phyloP scores from a whole-genome alignment of 1,140 invertebrate species.

The Acromyrmex charruanus region DNA sequence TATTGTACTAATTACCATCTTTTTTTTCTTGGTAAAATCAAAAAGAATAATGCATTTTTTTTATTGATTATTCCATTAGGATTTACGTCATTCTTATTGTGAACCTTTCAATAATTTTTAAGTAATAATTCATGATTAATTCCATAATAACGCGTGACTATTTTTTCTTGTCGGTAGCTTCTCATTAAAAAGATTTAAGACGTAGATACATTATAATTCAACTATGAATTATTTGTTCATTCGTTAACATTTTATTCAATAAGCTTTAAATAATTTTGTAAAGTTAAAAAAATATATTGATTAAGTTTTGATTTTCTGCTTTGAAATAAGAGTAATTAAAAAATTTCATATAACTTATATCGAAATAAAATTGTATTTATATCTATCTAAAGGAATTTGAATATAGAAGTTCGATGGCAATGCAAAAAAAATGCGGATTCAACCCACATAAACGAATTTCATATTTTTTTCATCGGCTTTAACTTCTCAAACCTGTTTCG shows the following conservation, averaged over 20 bases:
- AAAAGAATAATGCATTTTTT: slow-evolving; percentile 13
- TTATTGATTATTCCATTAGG: not conserved
- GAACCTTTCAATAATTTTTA: slow-evolving; percentile 12
- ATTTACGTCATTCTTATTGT: not conserved
- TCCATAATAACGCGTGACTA: not conserved
- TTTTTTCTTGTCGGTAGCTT: not conserved
- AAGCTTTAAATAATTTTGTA: slow-evolving; percentile 6
- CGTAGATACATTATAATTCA: not conserved
- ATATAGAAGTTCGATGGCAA: not conserved
- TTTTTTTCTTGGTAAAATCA: slow-evolving; percentile 25
- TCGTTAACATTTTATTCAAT: not conserved
- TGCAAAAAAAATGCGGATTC: not conserved
- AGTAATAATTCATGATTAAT: not conserved
- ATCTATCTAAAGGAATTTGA: not conserved
- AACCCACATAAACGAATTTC: slow-evolving; percentile 9
- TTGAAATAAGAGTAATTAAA: not conserved
- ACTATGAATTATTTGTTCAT: not conserved
- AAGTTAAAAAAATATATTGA: not conserved
- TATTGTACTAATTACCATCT: slow-evolving; percentile 14
- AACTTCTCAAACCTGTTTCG: slow-evolving; percentile 52
- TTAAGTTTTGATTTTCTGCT: slow-evolving; percentile 4
- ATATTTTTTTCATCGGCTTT: slow-evolving; percentile 30
- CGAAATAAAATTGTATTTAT: not conserved
- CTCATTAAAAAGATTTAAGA: not conserved
- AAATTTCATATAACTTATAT: not conserved